Evolutionary conservation across 1,140 invertebrate genomes (phyloP).

Genomic region (Homarus americanus): DNA sequence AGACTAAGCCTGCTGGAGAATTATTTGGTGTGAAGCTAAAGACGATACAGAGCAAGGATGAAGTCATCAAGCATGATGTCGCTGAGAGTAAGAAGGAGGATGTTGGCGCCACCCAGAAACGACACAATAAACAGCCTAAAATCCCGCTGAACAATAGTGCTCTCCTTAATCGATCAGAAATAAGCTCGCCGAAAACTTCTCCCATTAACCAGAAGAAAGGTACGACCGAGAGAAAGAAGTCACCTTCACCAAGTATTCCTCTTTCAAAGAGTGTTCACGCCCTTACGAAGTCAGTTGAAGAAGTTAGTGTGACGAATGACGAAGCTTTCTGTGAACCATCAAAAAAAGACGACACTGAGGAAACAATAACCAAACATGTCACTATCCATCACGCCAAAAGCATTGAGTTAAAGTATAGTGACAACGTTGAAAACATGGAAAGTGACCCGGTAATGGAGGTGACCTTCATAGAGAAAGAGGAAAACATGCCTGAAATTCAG

Average conservation of each 20-base stretch:
- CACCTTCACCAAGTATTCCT: constrained; percentile 52
- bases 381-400: not conserved
- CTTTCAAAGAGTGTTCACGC: constrained; percentile 57
- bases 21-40: constrained; percentile 53
- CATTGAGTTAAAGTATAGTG: constrained; percentile 4
- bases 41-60: constrained; percentile 13
- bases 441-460: not conserved
- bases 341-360: not conserved
- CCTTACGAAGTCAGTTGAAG: constrained; percentile 50
- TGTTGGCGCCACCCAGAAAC: not conserved
- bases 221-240: constrained; percentile 42
- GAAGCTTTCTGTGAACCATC: not conserved
- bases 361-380: not conserved
- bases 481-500: not conserved
- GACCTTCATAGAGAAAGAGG: not conserved
- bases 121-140: constrained; percentile 21
- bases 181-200: not conserved
- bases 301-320: not conserved
- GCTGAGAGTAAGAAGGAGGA: not conserved
- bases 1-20: not conserved
- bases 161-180: constrained; percentile 16
- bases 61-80: not conserved
- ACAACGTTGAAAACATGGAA: not conserved
- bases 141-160: constrained; percentile 45
- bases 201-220: constrained; percentile 3